Evolutionary conservation across 2,888 invertebrate species (phyloP).

Genomic region (Rapana venosa): DNA sequence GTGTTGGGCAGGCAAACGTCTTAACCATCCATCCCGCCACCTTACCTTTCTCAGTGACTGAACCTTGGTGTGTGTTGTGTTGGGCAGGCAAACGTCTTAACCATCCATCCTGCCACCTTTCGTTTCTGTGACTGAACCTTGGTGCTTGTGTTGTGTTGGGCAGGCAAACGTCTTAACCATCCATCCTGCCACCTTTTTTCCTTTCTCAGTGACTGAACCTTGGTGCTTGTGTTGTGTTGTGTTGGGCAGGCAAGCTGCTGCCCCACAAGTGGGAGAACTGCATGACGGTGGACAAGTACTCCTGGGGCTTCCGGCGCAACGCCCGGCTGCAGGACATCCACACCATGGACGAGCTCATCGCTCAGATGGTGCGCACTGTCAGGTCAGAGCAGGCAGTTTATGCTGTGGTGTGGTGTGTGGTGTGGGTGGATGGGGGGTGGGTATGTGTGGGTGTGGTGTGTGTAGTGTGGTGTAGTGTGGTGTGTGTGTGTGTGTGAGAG

Average conservation of each 20-base stretch:
- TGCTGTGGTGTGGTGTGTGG: too few relatives aligned
- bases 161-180: too few relatives aligned
- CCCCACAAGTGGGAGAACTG: constrained; percentile 97
- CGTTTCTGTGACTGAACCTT: too few relatives aligned
- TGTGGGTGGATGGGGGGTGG: neutral
- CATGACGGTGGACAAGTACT: constrained; percentile 90
- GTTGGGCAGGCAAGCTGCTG: constrained; percentile 57
- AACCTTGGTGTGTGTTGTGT: too few relatives aligned
- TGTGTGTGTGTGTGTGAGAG: neutral
- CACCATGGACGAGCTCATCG: constrained; percentile 81
- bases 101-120: too few relatives aligned
- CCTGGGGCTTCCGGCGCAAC: constrained; percentile 81
- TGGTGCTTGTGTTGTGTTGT: neutral
- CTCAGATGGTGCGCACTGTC: constrained; percentile 71
- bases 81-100: too few relatives aligned
- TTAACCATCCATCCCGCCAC: too few relatives aligned
- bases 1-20: too few relatives aligned
- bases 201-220: too few relatives aligned
- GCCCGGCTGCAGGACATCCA: constrained; percentile 67
- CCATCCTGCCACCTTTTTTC: too few relatives aligned
- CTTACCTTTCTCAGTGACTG: too few relatives aligned
- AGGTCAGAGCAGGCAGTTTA: constrained; percentile 62
- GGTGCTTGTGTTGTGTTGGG: too few relatives aligned
- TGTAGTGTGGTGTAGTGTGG: neutral
- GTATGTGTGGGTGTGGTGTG: neutral